phyloP scores from a whole-genome alignment of 2,797 vertebrate genomes.

The Eulemur albifrons region DNA sequence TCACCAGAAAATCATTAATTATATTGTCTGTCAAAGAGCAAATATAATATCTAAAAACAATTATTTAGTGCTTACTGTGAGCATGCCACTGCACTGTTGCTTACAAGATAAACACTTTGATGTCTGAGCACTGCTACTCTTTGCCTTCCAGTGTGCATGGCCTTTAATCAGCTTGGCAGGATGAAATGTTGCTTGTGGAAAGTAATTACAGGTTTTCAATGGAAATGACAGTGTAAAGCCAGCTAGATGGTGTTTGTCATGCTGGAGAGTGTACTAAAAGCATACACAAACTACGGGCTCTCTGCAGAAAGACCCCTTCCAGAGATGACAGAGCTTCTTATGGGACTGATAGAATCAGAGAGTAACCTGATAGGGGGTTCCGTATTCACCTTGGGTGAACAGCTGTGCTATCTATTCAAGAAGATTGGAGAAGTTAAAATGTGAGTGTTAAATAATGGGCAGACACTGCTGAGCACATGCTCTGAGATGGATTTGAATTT shows the following conservation, averaged over 20 bases:
- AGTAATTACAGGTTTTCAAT: constrained; percentile 85
- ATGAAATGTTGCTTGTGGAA: constrained; percentile 78
- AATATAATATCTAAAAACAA: neutral
- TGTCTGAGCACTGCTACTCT: constrained; percentile 68
- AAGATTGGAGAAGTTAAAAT: constrained; percentile 57
- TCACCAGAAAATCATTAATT: neutral
- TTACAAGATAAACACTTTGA: constrained; percentile 44
- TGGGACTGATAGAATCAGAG: constrained; percentile 47
- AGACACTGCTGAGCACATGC: neutral
- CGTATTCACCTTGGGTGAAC: constrained; percentile 59
- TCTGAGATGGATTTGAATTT: constrained; percentile 35
- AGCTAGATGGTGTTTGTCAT: constrained; percentile 81
- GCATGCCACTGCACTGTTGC: neutral
- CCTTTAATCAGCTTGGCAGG: constrained; percentile 82
- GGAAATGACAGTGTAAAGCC: constrained; percentile 80
- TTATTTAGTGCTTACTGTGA: constrained; percentile 11
- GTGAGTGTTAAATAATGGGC: constrained; percentile 51
- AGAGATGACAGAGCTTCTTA: constrained; percentile 76
- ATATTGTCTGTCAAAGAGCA: neutral
- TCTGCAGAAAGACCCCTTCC: constrained; percentile 79
- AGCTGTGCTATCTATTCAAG: constrained; percentile 54
- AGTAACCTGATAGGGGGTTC: constrained; percentile 59
- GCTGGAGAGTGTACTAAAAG: constrained; percentile 75
- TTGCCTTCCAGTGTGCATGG: constrained; percentile 58
- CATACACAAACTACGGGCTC: constrained; percentile 55